Percentiles rank a stretch among this genome's conserved stretches.
Evolutionary conservation across 1,140 invertebrate genomes (phyloP).

Genomic region (Lerema accius): DNA sequence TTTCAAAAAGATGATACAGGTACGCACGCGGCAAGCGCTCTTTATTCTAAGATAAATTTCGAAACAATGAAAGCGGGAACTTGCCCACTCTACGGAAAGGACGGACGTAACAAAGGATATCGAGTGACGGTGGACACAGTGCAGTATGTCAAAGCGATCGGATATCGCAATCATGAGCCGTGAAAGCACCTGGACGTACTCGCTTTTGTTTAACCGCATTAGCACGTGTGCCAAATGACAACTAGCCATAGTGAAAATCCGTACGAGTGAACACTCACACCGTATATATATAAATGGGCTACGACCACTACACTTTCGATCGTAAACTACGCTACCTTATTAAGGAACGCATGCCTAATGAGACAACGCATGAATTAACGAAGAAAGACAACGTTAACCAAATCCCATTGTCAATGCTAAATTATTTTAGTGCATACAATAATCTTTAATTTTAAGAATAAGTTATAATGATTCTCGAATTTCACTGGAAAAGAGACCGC

Average conservation of each 20-base stretch:
- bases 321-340: constrained; percentile 56
- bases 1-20: too few relatives aligned
- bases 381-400: constrained; percentile 19
- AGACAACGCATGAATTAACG: constrained; percentile 17
- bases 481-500: too few relatives aligned
- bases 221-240: constrained; percentile 74
- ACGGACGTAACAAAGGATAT: constrained; percentile 56
- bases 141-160: constrained; percentile 64
- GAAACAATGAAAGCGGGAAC: constrained; percentile 32
- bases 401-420: background rate
- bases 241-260: constrained; percentile 69
- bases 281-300: constrained; percentile 41
- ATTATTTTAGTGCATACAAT: too few relatives aligned
- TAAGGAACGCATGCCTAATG: constrained; percentile 30
- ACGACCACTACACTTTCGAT: constrained; percentile 63
- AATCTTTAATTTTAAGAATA: too few relatives aligned
- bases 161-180: constrained; percentile 62
- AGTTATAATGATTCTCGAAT: background rate
- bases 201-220: constrained; percentile 66
- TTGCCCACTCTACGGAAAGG: constrained; percentile 26
- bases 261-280: constrained; percentile 48
- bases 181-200: constrained; percentile 70
- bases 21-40: constrained; percentile 1
- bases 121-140: constrained; percentile 46
- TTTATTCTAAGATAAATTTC: constrained; percentile 18